A percentile compares a stretch with the other conserved stretches of the same genome.
Evolutionary conservation across 2,888 invertebrate species (phyloP).

Genomic region (Acrobasis suavella): DNA sequence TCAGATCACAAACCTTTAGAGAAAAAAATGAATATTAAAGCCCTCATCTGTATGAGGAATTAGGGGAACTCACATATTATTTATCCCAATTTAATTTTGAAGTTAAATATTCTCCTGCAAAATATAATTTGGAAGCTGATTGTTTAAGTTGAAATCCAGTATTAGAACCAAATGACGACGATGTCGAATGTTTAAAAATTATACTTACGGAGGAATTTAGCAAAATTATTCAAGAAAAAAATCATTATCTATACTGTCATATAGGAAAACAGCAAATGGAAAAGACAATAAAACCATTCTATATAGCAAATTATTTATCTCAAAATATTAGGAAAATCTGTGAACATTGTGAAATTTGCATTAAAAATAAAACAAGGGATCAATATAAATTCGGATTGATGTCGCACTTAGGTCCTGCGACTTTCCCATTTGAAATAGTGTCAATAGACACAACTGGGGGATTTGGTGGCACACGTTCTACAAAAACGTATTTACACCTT

Average conservation of each 20-base stretch:
- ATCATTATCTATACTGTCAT: conserved; percentile 19
- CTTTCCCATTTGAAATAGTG: conserved; percentile 31
- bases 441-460: conserved; percentile 36
- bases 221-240: conserved; percentile 23
- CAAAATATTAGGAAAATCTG: conserved; percentile 27
- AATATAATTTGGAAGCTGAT: background rate
- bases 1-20: background rate
- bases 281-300: conserved; percentile 23
- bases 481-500: conserved; percentile 26
- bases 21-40: too few relatives aligned
- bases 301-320: conserved; percentile 23
- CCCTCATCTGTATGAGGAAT: too few relatives aligned
- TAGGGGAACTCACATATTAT: conserved; percentile 6
- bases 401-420: conserved; percentile 35
- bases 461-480: conserved; percentile 34
- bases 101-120: conserved; percentile 17
- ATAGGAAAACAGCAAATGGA: conserved; percentile 24
- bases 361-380: conserved; percentile 9
- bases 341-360: conserved; percentile 24
- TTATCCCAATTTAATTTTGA: conserved; percentile 17
- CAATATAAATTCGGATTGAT: conserved; percentile 28
- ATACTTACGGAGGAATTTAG: conserved; percentile 1
- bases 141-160: conserved; percentile 1
- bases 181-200: conserved; percentile 29
- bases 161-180: conserved; percentile 28